These are phyloP conservation scores for Zoanthus gigantus DNA, from an alignment of 92 coral and sea anemone species.

Conservation along the genomic window DNA sequence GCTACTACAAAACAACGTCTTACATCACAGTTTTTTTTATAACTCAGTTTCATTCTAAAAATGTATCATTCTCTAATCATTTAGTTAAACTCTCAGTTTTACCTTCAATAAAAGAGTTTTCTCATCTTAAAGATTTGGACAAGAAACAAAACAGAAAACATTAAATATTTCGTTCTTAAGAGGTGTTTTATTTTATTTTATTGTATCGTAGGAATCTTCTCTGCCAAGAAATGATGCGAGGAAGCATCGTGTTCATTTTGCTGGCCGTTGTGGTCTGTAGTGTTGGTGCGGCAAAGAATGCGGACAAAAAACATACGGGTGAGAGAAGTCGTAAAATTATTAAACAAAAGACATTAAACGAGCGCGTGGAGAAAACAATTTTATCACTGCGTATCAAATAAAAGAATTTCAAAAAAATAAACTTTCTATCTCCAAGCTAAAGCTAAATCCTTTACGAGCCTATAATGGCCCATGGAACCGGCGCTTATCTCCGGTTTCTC, in stretches of 20 bases:
- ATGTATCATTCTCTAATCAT: constrained; percentile 16
- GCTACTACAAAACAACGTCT: not conserved
- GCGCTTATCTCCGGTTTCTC: no score
- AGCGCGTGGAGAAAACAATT: not conserved
- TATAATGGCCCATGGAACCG: no score
- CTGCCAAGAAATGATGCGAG: constrained; percentile 28
- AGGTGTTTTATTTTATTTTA: not conserved
- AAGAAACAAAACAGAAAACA: not conserved
- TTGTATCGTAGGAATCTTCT: not conserved
- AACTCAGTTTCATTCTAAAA: not conserved
- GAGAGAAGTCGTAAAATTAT: not conserved
- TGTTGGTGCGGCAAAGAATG: constrained; percentile 6
- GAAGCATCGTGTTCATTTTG: not conserved
- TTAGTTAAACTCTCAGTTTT: not conserved
- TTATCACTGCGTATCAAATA: no score
- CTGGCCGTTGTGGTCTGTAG: constrained; percentile 38
- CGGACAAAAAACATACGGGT: constrained; percentile 46
- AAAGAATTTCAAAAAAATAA: no score
- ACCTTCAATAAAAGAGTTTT: not conserved
- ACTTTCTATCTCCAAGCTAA: no score
- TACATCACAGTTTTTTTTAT: not conserved
- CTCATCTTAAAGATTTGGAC: not conserved
- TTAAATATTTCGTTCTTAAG: not conserved
- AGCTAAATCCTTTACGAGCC: no score
- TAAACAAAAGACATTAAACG: not conserved